Percentiles rank a stretch among this genome's conserved stretches.
Evolutionary conservation across 2,113 vertebrate genomes (phyloP).

Genomic region (Coptodon rendalli): DNA sequence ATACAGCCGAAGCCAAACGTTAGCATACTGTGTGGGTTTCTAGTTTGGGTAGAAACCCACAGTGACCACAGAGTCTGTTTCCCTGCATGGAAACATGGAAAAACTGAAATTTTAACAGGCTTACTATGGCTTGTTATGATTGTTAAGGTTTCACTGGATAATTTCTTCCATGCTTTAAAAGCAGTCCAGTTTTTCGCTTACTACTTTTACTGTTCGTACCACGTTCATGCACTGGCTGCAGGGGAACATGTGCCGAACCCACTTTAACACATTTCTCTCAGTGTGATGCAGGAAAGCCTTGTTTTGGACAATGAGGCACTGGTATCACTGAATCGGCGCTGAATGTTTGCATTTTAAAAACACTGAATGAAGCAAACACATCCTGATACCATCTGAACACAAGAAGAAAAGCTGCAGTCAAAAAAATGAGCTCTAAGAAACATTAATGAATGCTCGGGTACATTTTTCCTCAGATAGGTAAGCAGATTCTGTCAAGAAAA

Average conservation of each 20-base stretch:
- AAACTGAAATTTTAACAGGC: not conserved
- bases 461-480: not conserved
- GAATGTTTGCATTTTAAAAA: not conserved
- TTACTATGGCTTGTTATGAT: no score
- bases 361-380: not conserved
- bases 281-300: not conserved
- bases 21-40: not conserved
- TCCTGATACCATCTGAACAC: not conserved
- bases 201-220: not conserved
- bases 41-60: not conserved
- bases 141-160: not conserved
- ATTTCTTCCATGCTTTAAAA: not conserved
- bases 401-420: not conserved
- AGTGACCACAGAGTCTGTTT: not conserved
- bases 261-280: not conserved
- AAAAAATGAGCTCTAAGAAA: not conserved
- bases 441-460: accelerated
- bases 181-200: accelerated
- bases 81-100: not conserved
- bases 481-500: not conserved
- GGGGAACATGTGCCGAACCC: not conserved
- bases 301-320: not conserved
- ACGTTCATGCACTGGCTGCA: not conserved
- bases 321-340: not conserved
- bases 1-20: not conserved